These are phyloP conservation scores for Troilus luridus DNA, from an alignment of 2,888 invertebrate species.

Conservation along the genomic window DNA sequence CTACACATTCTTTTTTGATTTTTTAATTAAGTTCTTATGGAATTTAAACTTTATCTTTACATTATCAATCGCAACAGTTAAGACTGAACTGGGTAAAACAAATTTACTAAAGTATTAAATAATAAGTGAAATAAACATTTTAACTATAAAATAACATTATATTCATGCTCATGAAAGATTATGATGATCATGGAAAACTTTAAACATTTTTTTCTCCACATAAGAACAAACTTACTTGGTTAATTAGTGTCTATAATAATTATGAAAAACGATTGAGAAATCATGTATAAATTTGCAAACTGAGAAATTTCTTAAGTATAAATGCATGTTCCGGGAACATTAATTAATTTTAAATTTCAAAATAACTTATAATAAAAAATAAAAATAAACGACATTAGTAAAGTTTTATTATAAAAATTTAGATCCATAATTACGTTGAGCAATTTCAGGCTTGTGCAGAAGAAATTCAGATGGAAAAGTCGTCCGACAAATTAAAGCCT, in stretches of 20 bases:
- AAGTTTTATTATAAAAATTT: constrained; percentile 19
- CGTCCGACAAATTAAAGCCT: constrained; percentile 72
- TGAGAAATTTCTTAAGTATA: not conserved
- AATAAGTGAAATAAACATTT: no score
- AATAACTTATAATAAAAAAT: not conserved
- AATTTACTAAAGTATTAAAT: no score
- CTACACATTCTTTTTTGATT: no score
- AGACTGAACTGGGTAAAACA: no score
- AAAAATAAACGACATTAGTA: not conserved
- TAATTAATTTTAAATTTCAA: not conserved
- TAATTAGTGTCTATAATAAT: not conserved
- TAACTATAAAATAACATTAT: no score
- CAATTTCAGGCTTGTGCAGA: constrained; percentile 62
- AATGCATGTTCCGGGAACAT: not conserved
- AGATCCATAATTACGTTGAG: constrained; percentile 62
- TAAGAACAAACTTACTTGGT: no score
- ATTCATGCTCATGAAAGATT: no score
- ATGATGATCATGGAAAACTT: no score
- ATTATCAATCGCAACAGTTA: no score
- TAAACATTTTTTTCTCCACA: no score
- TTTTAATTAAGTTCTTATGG: no score
- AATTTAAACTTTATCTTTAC: no score
- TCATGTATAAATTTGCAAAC: not conserved
- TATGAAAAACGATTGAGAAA: not conserved
- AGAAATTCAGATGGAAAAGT: constrained; percentile 70